Evolutionary conservation across 30 jellyfish, hydroid and myxozoan species (phyloP).

Genomic region (Morbakka virulenta): DNA sequence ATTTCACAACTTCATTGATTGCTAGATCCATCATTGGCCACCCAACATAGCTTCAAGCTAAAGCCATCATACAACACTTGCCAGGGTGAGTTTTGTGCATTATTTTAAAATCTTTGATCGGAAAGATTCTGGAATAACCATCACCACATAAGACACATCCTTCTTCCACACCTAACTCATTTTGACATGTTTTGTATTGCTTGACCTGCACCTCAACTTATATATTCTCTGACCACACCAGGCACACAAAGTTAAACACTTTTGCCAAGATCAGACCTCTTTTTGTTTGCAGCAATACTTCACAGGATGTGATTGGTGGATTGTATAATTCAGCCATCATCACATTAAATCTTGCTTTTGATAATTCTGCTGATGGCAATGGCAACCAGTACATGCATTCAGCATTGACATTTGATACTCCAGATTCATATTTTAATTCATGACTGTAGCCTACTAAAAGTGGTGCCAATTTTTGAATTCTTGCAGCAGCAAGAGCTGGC

Average conservation of each 20-base stretch:
- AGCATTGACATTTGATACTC: background rate
- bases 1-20: background rate
- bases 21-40: background rate
- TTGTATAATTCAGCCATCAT: background rate
- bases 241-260: background rate
- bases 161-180: conserved; percentile 4
- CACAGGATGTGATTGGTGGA: too few relatives aligned
- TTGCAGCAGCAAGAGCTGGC: too few relatives aligned
- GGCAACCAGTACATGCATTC: background rate
- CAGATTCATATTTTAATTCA: too few relatives aligned
- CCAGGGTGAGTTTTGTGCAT: conserved; percentile 3
- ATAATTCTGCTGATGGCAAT: background rate
- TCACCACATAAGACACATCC: background rate
- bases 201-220: background rate
- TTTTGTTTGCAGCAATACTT: too few relatives aligned
- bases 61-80: background rate
- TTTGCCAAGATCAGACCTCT: background rate
- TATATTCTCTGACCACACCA: background rate
- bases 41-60: background rate
- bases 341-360: background rate
- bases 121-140: conserved; percentile 22
- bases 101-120: background rate
- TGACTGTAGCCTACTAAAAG: too few relatives aligned
- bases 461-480: too few relatives aligned
- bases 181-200: background rate